Evolutionary conservation across 2,113 vertebrate genomes (phyloP), one percentile per base, ranked within the genome.

Genomic region (Epinephelus cyanopodus): DNA sequence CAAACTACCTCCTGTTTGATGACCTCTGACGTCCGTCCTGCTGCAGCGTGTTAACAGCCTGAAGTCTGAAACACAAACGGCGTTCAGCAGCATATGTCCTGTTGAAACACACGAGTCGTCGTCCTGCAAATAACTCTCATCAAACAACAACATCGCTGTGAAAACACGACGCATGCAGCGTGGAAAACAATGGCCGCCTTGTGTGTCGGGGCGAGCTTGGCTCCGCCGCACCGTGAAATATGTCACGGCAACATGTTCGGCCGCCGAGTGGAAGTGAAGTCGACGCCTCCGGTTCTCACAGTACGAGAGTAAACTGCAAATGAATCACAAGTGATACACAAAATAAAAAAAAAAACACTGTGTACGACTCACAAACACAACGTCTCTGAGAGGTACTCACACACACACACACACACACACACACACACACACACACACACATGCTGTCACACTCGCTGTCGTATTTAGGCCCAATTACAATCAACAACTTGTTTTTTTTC

Each of bases 301-400:
- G 80, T 8, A n/a, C 66, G 76, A 68, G 79, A 73, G 70, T n/a
- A 72, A 89, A 87, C 88, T 87, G 90, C 83, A 91, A 89, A 91
- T 88, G 81, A 90, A 83, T 92, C 85, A 87, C 79, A 89, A 79
- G 86, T 81, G 86, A 79, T 21, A 64, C 65, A 79, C 79, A 71
- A 15, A 27, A 60, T 1, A 1, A 21, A 60, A 66, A 21, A 60
- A 66, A 65, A 77, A 50, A 50, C 10, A 53, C 10, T 50, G 69
- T 48, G 29, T 60, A 13, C 57, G 69, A 69, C 53, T 71, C 62
- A 69, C 21, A 71, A 18, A 10, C 47, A 79, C 57, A 69, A 5
- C 2, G 3, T 0, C 47, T 12, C 58, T 25, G 19, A 25, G 45
- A 62, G 39, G 39, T 3, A 48, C 9, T 0, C 25, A 10, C 9